A percentile compares a stretch with the other conserved stretches of the same genome.
These are phyloP conservation scores for Thunnus maccoyii DNA, from an alignment of 2,113 vertebrate genomes.

Conservation along the genomic window DNA sequence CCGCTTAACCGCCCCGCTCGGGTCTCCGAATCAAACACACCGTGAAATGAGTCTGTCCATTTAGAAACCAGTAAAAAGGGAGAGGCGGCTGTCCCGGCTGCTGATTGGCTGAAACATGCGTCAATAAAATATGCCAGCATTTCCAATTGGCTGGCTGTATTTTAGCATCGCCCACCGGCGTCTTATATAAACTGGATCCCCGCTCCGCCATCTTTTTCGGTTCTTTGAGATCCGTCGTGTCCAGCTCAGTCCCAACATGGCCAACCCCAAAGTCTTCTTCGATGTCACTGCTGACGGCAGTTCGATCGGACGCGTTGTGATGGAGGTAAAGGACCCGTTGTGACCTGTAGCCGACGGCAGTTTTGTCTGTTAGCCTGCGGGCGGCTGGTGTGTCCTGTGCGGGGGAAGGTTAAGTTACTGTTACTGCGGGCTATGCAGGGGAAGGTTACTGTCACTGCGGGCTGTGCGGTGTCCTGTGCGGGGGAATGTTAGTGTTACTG, in stretches of 20 bases:
- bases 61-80: background rate
- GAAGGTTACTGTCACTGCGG: too few species aligned
- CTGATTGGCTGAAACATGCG: conserved; percentile 31
- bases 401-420: too few species aligned
- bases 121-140: background rate
- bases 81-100: rapidly evolving
- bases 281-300: conserved; percentile 56
- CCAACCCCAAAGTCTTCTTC: conserved; percentile 82
- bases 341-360: background rate
- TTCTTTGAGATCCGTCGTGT: conserved; percentile 18
- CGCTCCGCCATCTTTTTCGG: conserved; percentile 61
- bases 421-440: too few species aligned
- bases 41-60: background rate
- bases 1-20: rapidly evolving
- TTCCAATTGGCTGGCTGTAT: conserved; percentile 48
- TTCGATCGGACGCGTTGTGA: conserved; percentile 75
- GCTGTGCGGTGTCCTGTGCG: too few species aligned
- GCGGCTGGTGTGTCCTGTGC: too few species aligned
- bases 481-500: too few species aligned
- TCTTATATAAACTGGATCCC: conserved; percentile 63
- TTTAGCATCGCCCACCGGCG: conserved; percentile 21
- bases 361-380: too few species aligned
- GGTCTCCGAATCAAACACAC: background rate
- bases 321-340: conserved; percentile 82
- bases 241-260: conserved; percentile 70